Conservation (phyloP, 2,113 vertebrate species). For the Tupaia tana region DNA sequence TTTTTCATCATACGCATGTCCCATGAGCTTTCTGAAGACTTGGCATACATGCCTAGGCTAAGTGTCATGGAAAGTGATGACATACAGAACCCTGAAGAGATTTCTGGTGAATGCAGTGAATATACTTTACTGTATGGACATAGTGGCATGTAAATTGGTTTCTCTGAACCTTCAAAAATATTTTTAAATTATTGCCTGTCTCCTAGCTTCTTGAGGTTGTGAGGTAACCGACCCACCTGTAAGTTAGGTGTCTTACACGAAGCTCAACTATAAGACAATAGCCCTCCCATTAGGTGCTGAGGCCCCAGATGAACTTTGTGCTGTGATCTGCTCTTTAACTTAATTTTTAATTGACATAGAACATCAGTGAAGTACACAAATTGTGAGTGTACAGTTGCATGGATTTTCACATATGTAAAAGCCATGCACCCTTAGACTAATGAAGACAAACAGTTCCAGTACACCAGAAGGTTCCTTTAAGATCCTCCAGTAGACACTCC, state of each 20-base stretch:
- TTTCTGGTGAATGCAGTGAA: rapidly evolving
- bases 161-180: neutral
- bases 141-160: neutral
- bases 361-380: neutral
- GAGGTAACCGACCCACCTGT: neutral
- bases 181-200: neutral
- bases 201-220: neutral
- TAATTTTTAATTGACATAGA: neutral
- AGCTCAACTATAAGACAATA: neutral
- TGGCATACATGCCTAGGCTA: neutral
- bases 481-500: neutral
- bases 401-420: neutral
- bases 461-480: neutral
- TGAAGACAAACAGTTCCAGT: neutral
- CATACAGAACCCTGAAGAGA: neutral
- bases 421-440: neutral
- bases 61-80: neutral
- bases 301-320: neutral
- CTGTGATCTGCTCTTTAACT: neutral
- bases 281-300: neutral
- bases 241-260: neutral
- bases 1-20: too few species aligned
- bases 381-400: neutral
- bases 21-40: too few species aligned
- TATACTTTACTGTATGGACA: neutral